Conservation (phyloP, 2,888 invertebrate genomes). For the Empis stercorea region DNA sequence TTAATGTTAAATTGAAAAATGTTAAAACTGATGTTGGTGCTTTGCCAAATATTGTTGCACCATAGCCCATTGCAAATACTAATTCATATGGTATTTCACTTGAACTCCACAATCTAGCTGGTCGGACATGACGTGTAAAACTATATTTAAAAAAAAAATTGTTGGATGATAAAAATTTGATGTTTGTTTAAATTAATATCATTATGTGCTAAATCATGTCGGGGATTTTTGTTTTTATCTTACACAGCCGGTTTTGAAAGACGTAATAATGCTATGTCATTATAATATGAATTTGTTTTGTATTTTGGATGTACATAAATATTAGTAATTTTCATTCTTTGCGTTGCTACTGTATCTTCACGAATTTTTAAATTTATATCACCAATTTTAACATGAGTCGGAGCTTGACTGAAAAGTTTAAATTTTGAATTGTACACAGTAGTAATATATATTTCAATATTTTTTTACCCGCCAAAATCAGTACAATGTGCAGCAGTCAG, state of each 20-base stretch:
- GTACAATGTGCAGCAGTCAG: conserved; percentile 7
- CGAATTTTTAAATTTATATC: conserved; percentile 35
- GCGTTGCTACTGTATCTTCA: conserved; percentile 29
- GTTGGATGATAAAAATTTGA: too few relatives aligned
- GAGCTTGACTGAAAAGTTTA: conserved; percentile 16
- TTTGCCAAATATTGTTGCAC: conserved; percentile 31
- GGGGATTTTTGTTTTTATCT: not conserved
- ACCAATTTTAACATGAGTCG: conserved; percentile 38
- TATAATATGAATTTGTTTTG: conserved; percentile 37
- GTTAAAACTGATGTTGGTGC: conserved; percentile 8
- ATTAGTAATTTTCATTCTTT: conserved; percentile 27
- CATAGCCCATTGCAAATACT: conserved; percentile 44
- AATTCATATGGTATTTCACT: conserved; percentile 20
- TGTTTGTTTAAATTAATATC: too few relatives aligned
- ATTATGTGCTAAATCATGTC: too few relatives aligned
- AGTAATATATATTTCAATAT: not conserved
- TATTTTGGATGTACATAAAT: conserved; percentile 37
- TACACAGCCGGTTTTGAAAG: conserved; percentile 20
- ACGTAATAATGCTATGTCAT: conserved; percentile 50
- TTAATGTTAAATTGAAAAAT: conserved; percentile 6
- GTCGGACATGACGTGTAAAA: conserved; percentile 22
- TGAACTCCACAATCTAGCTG: conserved; percentile 40
- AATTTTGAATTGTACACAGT: too few relatives aligned
- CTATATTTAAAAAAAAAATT: too few relatives aligned
- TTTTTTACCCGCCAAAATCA: conserved; percentile 5